Conservation (phyloP, 2,888 invertebrate genomes). For the Oasisia sp. region DNA sequence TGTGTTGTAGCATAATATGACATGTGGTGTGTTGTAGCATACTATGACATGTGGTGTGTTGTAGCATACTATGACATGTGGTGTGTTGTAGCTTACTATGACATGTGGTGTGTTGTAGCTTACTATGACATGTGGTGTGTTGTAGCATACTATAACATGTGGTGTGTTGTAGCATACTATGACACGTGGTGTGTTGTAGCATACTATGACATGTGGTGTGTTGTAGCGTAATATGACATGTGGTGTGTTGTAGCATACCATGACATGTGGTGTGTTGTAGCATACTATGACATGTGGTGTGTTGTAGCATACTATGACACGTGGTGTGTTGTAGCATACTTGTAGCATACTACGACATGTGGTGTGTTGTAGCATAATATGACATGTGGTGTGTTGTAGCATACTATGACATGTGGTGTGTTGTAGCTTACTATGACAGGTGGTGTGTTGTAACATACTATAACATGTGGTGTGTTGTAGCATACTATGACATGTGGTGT, state of each 20-base stretch:
- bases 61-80: background rate
- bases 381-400: no score
- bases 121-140: background rate
- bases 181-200: background rate
- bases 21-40: background rate
- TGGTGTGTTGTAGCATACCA: no score
- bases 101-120: background rate
- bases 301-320: no score
- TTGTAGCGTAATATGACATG: no score
- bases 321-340: background rate
- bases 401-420: no score
- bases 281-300: background rate
- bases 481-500: no score
- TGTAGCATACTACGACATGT: background rate
- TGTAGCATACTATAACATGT: background rate
- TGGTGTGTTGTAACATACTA: no score
- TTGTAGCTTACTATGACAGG: no score
- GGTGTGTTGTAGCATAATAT: background rate
- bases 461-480: no score
- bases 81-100: no score
- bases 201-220: no score
- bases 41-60: background rate
- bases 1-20: background rate
- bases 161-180: background rate
- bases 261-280: background rate